Base-by-base conservation (phyloP, 2,113 vertebrate genomes). In the Meleagris gallopavo region DNA sequence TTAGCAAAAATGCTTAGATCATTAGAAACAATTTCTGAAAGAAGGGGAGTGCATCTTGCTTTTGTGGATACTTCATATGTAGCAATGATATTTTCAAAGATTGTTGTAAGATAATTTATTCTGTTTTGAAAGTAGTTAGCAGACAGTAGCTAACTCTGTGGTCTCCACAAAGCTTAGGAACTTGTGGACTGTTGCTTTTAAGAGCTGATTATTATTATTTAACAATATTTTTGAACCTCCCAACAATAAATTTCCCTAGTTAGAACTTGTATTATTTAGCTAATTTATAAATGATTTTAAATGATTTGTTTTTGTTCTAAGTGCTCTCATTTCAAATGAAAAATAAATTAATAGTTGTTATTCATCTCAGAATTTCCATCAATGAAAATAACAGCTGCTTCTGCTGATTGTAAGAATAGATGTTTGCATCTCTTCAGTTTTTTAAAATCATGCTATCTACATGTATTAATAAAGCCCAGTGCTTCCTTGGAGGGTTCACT, bases 341-440 rank as follows among this genome's bases (percentile, higher is more conserved):
- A 93, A 95, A 88, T 88, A 95, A 94, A 93, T 89, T 88, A 93
- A 85, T 57, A 14, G n/a, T 67, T 74, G 77, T 24, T 4, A 83
- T 71, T 95, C 30, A 41, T 78, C 55, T 81, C 71, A 50, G 32
- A 93, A 58, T 94, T 95, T 81, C 78, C 50, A 70, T 88, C 84
- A 87, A 27, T 78, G 32, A 82, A 80, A 95, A 43, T 87, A 97
- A 92, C 75, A 96, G 74, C 95, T 95, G 62, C 55, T 81, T 79
- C 84, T 96, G 82, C 93, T 91, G 57, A 83, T 92, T 66, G 20
- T 43, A 75, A 78, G 25, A 83, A n/a, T 36, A 91, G 71, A 86
- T 69, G 25, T n/a, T n/a, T n/a, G n/a, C n/a, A 74, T 34, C 12
- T 25, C 72, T 83, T 86, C 20, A 62, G 52, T 69, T 91, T 88